phyloP scores from a whole-genome alignment of 2,797 vertebrate species.

The Steatocranus sp. region DNA sequence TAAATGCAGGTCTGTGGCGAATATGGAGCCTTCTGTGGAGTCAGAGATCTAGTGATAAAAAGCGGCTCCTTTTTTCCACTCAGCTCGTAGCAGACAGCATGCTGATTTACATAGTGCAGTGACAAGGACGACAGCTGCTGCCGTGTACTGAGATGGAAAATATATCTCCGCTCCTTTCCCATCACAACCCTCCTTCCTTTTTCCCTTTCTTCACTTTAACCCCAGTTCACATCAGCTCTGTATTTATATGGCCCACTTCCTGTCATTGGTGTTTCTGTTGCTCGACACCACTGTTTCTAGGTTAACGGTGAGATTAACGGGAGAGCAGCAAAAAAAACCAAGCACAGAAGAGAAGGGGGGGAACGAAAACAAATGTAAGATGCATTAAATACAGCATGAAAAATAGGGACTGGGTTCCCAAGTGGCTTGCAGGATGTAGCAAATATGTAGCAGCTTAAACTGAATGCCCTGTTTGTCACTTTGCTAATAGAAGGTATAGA shows the following conservation, averaged over 20 bases:
- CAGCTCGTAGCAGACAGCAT: conserved; percentile 36
- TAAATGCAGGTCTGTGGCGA: conserved; percentile 44
- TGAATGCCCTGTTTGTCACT: background rate
- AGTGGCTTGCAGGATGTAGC: background rate
- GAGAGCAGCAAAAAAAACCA: background rate
- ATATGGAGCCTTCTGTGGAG: conserved; percentile 25
- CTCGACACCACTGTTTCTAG: background rate
- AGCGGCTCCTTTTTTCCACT: conserved; percentile 2
- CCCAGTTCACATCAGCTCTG: background rate
- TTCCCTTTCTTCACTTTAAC: conserved; percentile 3
- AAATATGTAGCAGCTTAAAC: background rate
- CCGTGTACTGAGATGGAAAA: conserved; percentile 68
- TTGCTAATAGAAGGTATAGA: background rate
- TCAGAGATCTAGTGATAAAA: conserved; percentile 36
- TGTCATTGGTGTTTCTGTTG: background rate
- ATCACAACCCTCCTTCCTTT: background rate
- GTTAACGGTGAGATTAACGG: background rate
- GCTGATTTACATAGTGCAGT: conserved; percentile 64
- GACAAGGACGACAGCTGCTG: conserved; percentile 71
- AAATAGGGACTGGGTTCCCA: background rate
- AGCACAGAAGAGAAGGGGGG: background rate
- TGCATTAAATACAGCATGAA: background rate
- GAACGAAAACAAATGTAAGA: background rate
- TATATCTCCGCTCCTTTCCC: background rate
- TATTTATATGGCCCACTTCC: background rate